phyloP scores from a whole-genome alignment of 2,113 vertebrate genomes.

The Pelvicachromis taeniatus region DNA sequence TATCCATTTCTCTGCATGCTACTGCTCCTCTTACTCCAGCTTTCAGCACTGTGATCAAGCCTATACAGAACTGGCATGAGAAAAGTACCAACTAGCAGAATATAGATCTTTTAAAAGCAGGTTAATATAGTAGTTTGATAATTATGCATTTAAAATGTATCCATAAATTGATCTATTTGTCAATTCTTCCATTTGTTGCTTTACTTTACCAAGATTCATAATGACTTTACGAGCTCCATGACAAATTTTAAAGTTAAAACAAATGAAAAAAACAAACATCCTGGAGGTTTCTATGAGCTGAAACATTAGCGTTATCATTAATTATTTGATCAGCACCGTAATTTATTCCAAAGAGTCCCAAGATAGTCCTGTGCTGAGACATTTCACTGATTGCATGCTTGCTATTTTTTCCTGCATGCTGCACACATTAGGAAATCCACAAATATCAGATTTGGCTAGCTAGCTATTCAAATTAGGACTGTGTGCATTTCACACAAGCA shows the following conservation, averaged over 20 bases:
- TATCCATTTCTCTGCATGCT: constrained; percentile 59
- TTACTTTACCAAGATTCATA: not conserved
- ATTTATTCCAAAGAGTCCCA: not conserved
- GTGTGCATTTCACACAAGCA: not conserved
- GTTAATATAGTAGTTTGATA: not conserved
- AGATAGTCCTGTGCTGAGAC: not conserved
- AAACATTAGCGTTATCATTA: not conserved
- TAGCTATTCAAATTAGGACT: constrained; percentile 6
- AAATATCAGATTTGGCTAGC: not conserved
- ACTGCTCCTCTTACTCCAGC: constrained; percentile 2
- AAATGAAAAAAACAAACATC: not conserved
- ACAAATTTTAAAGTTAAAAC: not conserved
- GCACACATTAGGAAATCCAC: not conserved
- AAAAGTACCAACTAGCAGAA: not conserved
- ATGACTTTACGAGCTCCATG: not conserved
- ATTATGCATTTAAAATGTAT: not conserved
- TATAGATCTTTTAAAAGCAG: not conserved
- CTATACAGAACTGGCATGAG: not conserved
- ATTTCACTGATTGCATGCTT: not conserved
- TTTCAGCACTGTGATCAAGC: constrained; percentile 2
- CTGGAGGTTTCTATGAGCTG: not conserved
- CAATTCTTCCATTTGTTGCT: not conserved
- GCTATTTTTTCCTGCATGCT: not conserved
- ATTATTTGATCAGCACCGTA: not conserved
- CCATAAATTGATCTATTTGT: not conserved